Conservation (phyloP, 2,113 vertebrate genomes). For the Dinomys branickii region DNA sequence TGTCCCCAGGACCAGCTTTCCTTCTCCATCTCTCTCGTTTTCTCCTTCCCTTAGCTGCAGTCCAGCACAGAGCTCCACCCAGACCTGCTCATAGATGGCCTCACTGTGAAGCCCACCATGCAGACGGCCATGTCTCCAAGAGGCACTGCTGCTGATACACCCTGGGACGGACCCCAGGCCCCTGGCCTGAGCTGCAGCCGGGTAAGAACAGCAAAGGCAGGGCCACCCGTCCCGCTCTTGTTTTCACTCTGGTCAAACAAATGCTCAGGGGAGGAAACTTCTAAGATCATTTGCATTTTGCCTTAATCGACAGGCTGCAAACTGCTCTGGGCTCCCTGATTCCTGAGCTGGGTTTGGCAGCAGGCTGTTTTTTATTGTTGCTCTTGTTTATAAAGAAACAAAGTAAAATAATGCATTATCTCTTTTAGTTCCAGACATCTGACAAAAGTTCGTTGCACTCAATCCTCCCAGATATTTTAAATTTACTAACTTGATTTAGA, state of each 20-base stretch:
- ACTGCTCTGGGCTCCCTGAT: too few relatives aligned
- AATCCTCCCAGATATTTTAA: slow-evolving; percentile 60
- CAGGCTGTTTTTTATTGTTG: too few relatives aligned
- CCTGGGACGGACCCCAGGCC: slow-evolving; percentile 84
- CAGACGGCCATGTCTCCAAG: slow-evolving; percentile 87
- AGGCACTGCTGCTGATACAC: slow-evolving; percentile 84
- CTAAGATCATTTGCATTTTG: too few relatives aligned
- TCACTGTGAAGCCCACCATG: slow-evolving; percentile 92
- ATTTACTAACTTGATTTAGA: slow-evolving; percentile 68
- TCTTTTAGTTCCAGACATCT: slow-evolving; percentile 60
- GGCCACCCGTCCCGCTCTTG: accelerated
- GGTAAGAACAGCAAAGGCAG: slow-evolving; percentile 82
- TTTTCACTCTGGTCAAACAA: neutral
- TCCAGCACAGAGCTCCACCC: slow-evolving; percentile 87
- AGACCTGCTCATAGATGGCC: slow-evolving; percentile 92
- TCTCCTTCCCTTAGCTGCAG: slow-evolving; percentile 88
- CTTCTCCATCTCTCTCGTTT: slow-evolving; percentile 57
- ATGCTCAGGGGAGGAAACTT: neutral
- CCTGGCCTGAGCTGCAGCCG: slow-evolving; percentile 87
- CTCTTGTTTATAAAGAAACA: too few relatives aligned
- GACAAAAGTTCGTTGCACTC: slow-evolving; percentile 52
- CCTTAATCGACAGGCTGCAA: too few relatives aligned
- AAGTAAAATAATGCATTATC: too few relatives aligned
- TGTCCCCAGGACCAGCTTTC: slow-evolving; percentile 35
- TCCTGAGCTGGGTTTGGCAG: too few relatives aligned